These are phyloP conservation scores for Cerastis rubricosa DNA, from an alignment of 2,888 invertebrate species.

Conservation along the genomic window DNA sequence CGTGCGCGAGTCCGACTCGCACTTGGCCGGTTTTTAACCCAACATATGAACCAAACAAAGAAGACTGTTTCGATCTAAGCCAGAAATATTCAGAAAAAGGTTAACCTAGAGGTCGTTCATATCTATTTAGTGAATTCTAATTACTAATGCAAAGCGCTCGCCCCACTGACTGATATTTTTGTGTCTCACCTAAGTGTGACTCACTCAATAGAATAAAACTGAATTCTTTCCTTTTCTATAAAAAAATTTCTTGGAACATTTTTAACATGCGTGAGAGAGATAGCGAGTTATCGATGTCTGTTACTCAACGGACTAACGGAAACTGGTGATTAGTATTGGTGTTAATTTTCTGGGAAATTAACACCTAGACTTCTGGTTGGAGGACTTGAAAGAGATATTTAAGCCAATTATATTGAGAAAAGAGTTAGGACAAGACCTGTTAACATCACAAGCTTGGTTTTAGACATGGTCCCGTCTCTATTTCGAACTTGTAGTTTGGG, in stretches of 20 bases:
- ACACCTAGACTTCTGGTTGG: background rate
- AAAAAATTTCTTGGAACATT: background rate
- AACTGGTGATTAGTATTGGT: constrained; percentile 3
- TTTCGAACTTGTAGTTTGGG: background rate
- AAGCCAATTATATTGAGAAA: background rate
- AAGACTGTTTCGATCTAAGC: background rate
- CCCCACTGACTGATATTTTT: constrained; percentile 29
- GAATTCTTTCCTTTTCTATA: background rate
- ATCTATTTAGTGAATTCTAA: constrained; percentile 19
- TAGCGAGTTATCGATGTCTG: background rate
- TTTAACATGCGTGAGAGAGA: constrained; percentile 9
- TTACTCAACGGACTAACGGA: constrained; percentile 4
- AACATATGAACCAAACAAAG: background rate
- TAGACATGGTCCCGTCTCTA: background rate
- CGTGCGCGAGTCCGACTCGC: too few relatives aligned
- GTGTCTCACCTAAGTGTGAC: constrained; percentile 16
- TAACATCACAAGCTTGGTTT: too few relatives aligned
- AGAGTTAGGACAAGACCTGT: background rate
- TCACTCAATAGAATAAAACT: constrained; percentile 17
- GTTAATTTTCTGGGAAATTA: constrained; percentile 11
- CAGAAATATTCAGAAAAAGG: constrained; percentile 15
- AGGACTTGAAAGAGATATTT: background rate
- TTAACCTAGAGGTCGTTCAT: constrained; percentile 16
- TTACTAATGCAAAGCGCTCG: constrained; percentile 40
- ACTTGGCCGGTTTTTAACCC: too few relatives aligned